Percentiles rank a stretch among this genome's conserved stretches.
Conservation (phyloP, 2,113 vertebrate genomes). For the Laticauda laticaudata region DNA sequence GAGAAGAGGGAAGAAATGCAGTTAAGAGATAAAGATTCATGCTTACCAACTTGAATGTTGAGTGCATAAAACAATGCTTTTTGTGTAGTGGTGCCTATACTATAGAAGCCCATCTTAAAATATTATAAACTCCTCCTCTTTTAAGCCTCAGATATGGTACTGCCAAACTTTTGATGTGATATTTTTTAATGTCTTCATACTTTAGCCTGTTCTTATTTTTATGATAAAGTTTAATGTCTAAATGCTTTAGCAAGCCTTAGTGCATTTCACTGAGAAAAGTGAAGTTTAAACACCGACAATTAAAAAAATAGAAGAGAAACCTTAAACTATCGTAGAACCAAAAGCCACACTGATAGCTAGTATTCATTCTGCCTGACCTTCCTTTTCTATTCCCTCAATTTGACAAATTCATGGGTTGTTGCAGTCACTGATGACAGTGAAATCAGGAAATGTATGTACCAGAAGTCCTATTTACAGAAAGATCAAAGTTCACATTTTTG, state of each 20-base stretch:
- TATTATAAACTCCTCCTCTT: not conserved
- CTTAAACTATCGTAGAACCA: not conserved
- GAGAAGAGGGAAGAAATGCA: conserved; percentile 17
- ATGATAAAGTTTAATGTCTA: not conserved
- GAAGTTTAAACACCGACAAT: not conserved
- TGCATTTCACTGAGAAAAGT: not conserved
- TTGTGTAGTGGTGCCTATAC: not conserved
- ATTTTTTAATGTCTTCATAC: not conserved
- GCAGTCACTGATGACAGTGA: not conserved
- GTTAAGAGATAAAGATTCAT: not conserved
- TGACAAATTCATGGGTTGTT: not conserved
- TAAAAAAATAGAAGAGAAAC: not conserved
- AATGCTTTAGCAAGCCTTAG: not conserved
- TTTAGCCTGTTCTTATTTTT: not conserved
- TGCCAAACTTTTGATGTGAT: not conserved
- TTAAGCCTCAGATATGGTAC: not conserved
- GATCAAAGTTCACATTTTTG: not conserved
- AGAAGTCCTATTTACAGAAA: not conserved
- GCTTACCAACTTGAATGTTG: not conserved
- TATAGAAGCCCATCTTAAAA: not conserved
- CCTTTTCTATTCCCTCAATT: not conserved
- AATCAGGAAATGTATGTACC: not conserved
- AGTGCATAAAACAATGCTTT: not conserved
- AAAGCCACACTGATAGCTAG: not conserved
- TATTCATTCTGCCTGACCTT: not conserved